A percentile compares a stretch with the other conserved stretches of the same genome.
Evolutionary conservation across 2,113 vertebrate species (phyloP).

Genomic region (Seriola dumerili): DNA sequence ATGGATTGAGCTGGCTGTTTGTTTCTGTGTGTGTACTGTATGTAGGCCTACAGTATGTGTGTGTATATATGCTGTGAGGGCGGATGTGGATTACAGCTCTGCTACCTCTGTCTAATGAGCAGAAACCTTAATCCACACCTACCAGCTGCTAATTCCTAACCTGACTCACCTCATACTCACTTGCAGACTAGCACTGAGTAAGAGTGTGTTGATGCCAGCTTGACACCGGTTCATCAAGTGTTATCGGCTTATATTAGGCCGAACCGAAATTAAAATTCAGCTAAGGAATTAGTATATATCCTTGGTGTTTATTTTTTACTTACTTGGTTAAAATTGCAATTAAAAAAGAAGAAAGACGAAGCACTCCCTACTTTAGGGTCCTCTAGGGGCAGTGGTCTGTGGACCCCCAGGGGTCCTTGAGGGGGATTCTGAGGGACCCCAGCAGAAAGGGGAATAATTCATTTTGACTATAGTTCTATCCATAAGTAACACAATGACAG

Average conservation of each 20-base stretch:
- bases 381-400: neutral
- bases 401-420: too few species aligned
- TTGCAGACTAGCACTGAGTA: slow-evolving; percentile 7
- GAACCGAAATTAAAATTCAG: neutral
- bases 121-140: slow-evolving; percentile 62
- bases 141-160: slow-evolving; percentile 61
- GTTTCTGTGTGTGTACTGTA: slow-evolving; percentile 18
- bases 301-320: neutral
- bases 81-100: slow-evolving; percentile 62
- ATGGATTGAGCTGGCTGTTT: slow-evolving; percentile 36
- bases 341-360: neutral
- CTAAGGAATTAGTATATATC: neutral
- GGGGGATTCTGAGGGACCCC: too few species aligned
- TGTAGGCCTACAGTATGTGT: slow-evolving; percentile 2
- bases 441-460: too few species aligned
- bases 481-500: too few species aligned
- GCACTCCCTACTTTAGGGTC: neutral
- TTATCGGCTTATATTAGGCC: neutral
- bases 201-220: slow-evolving; percentile 5
- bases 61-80: slow-evolving; percentile 28
- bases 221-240: neutral
- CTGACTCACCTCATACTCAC: slow-evolving; percentile 49
- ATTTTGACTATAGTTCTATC: too few species aligned
- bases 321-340: neutral
- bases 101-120: slow-evolving; percentile 67